Percentiles rank a stretch among this genome's conserved stretches.
These are phyloP conservation scores for Lordiphosa stackelbergi DNA, from an alignment of 1,140 invertebrate species.

Conservation along the genomic window DNA sequence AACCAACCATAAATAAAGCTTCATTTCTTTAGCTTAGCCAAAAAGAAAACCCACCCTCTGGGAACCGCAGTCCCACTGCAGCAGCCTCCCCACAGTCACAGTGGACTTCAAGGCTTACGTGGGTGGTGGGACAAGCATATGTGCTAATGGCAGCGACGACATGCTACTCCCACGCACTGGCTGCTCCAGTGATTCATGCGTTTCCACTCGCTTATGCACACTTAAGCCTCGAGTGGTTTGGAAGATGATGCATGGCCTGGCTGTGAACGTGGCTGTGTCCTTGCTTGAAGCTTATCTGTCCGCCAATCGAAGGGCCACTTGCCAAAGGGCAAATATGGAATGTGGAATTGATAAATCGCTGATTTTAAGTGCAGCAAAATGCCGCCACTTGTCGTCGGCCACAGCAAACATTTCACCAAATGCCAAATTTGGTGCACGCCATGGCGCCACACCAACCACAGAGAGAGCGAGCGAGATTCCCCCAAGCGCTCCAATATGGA, in stretches of 20 bases:
- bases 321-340: conserved; percentile 27
- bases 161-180: conserved; percentile 48
- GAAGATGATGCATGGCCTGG: conserved; percentile 52
- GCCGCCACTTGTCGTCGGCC: conserved; percentile 34
- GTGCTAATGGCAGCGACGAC: conserved; percentile 57
- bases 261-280: conserved; percentile 16
- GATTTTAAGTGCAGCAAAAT: conserved; percentile 56
- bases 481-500: conserved; percentile 55
- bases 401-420: conserved; percentile 55
- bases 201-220: conserved; percentile 59
- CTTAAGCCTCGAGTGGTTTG: conserved; percentile 24
- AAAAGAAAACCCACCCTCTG: background rate
- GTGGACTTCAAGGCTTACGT: conserved; percentile 39
- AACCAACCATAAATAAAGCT: conserved; percentile 62
- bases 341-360: conserved; percentile 63
- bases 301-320: conserved; percentile 38
- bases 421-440: conserved; percentile 71
- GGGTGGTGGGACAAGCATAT: conserved; percentile 55
- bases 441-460: conserved; percentile 63
- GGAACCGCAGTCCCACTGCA: conserved; percentile 1
- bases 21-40: conserved; percentile 28
- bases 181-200: conserved; percentile 55
- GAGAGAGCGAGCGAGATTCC: conserved; percentile 11
- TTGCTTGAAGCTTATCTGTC: conserved; percentile 36
- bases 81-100: conserved; percentile 4